These are phyloP conservation scores for Conopomorpha cramerella DNA, from an alignment of 1,140 invertebrate genomes.

Conservation along the genomic window DNA sequence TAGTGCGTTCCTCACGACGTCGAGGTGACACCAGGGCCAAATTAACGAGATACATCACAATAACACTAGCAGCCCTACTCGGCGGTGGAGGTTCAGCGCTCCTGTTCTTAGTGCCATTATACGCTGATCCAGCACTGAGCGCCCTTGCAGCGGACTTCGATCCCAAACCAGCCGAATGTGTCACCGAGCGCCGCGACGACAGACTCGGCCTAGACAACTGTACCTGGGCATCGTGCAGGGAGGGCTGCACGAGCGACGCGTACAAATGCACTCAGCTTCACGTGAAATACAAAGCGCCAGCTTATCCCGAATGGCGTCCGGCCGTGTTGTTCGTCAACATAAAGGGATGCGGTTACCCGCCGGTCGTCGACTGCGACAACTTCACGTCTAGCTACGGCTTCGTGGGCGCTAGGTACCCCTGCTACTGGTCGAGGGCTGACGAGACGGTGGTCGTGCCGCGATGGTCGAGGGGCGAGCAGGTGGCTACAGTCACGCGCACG, in stretches of 20 bases:
- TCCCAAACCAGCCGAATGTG: slow-evolving; percentile 76
- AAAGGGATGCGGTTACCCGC: slow-evolving; percentile 86
- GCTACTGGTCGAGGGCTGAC: slow-evolving; percentile 83
- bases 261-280: slow-evolving; percentile 86
- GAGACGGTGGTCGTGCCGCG: slow-evolving; percentile 77
- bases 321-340: slow-evolving; percentile 55
- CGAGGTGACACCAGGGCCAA: slow-evolving; percentile 72
- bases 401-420: slow-evolving; percentile 78
- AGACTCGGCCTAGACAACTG: slow-evolving; percentile 80
- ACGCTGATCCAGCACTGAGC: slow-evolving; percentile 88
- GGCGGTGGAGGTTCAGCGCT: slow-evolving; percentile 81
- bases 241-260: slow-evolving; percentile 86
- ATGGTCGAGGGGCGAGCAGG: slow-evolving; percentile 79
- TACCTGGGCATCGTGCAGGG: slow-evolving; percentile 83
- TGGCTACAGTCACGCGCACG: slow-evolving; percentile 78
- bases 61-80: slow-evolving; percentile 75
- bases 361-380: slow-evolving; percentile 79
- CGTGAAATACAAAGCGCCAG: slow-evolving; percentile 73
- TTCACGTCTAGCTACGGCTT: slow-evolving; percentile 78
- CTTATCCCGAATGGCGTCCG: slow-evolving; percentile 36
- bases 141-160: slow-evolving; percentile 84
- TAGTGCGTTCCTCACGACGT: slow-evolving; percentile 68
- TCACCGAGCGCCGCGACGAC: slow-evolving; percentile 76
- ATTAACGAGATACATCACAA: slow-evolving; percentile 78
- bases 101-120: slow-evolving; percentile 85